These are phyloP conservation scores for Anas bahamensis DNA, from an alignment of 2,797 vertebrate species.

Conservation along the genomic window DNA sequence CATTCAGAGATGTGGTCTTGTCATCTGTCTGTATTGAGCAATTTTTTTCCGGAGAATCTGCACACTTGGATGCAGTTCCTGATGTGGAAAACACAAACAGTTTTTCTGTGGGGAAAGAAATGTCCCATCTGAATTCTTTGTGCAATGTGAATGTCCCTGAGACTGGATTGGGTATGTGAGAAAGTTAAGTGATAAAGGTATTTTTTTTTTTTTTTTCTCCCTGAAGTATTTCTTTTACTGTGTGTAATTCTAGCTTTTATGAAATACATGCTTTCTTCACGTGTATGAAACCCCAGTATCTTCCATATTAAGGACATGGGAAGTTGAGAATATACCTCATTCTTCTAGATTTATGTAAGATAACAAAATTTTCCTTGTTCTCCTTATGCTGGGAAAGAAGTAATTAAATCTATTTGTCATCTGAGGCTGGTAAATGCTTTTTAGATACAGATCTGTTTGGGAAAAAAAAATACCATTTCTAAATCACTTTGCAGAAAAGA, in stretches of 20 bases:
- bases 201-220: not conserved
- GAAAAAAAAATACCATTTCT: not conserved
- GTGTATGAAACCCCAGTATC: not conserved
- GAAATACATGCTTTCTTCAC: not conserved
- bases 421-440: not conserved
- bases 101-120: not conserved
- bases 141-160: not conserved
- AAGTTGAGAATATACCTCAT: not conserved
- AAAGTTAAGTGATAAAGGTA: not conserved
- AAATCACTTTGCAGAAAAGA: not conserved
- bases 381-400: not conserved
- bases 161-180: not conserved
- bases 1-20: not conserved
- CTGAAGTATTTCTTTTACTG: not conserved
- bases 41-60: not conserved
- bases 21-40: not conserved
- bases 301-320: not conserved
- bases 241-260: not conserved
- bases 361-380: not conserved
- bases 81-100: not conserved
- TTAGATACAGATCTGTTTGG: not conserved
- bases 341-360: not conserved
- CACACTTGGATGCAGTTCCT: not conserved
- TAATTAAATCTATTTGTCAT: not conserved
- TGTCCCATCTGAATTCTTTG: not conserved